Base-by-base conservation (phyloP, 2,888 invertebrate genomes). In the Scotopteryx bipunctaria region DNA sequence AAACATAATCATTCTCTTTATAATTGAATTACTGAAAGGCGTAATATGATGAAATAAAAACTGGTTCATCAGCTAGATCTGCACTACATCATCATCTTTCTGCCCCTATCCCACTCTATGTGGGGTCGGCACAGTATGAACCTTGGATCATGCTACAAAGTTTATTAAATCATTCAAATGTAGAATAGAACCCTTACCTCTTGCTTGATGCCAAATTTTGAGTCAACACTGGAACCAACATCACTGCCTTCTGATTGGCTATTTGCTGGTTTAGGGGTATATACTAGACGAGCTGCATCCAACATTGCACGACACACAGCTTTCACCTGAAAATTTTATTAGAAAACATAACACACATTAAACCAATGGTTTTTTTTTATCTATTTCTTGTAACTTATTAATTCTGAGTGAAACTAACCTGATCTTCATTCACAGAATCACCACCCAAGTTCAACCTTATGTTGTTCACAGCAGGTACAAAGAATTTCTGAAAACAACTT, bases 401-500 rank as follows among this genome's bases (percentile, higher is more conserved):
- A 27, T 8, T 5, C 5, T 11, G 11, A 27, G 11, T 9, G 5
- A 19, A 23, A 32, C 47, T 83, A 66, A 93, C 93, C 82, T 95
- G 94, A 73, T 95, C 95, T 76, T 95, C 95, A 61, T 93, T 93
- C 5, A 95, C 94, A 69, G 94, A 93, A 69, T 94, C 94, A 69
- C 93, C 93, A 2, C 95, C 95, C 69, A 95, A 90, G 82, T 96
- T 96, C 61, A 91, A 87, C 69, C 93, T 92, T 64, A 96, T 95
- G 72, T 96, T 96, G 61, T 93, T 93, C 25, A 96, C 93, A 53
- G 95, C 96, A 57, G 95, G 95, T 69, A 94, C 94, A 85, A 96
- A 95, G 82, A 94, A 96, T 88, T 93, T 94, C 95, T 95, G 85
- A 43, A 92, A 92, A 54, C 60, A 56, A 52, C 31, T 33, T 4